Evolutionary conservation across 1,140 invertebrate genomes (phyloP), one percentile per base, ranked within the genome.

Genomic region (Drosophila nannoptera): DNA sequence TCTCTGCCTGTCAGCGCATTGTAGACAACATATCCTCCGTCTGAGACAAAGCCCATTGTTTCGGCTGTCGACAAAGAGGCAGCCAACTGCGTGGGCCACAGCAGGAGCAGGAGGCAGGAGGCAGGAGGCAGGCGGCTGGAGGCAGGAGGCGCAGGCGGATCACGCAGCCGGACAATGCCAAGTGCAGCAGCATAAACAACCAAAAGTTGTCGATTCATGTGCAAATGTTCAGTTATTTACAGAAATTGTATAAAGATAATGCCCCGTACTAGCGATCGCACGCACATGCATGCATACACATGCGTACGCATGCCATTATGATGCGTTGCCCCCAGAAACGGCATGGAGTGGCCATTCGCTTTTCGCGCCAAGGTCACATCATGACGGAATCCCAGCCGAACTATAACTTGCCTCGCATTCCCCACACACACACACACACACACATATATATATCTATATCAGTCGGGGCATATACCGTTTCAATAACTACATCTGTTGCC

Each of bases 11-110:
- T 43, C 53, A 43, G 16, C n/a, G 11, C 36, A 14, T 55, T 43
- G 49, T 38, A 11, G 38, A 5, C 49, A 68, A 75, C 53, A 40
- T 38, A 55, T 62, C 11, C 45, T 22, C 16, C 6, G 7, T 12
- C 29, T 11, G 32, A 71, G 49, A 82, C 78, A 82, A 82, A 84
- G 75, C 61, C 52, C 80, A 82, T 82, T 82, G 78, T 82, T 77
- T 56, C 55, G n/a, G 33, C n/a, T 12, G n/a, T 12, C 48, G 55
- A 69, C 72, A 72, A 75, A 74, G 56, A 58, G 36, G 53, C 43
- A 22, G 62, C 46, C 14, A 38, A 40, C 22, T 56, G 62, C 62
- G 62, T 65, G 16, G 43, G 38, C 38, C 8, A n/a, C 7, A 7
- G 40, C 40, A 43, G 40, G 38, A 40, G 22, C 22, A 7, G 11